Percentiles rank a stretch among this genome's conserved stretches.
Evolutionary conservation across 2,888 invertebrate genomes (phyloP).

Genomic region (Ophion obscuratus): DNA sequence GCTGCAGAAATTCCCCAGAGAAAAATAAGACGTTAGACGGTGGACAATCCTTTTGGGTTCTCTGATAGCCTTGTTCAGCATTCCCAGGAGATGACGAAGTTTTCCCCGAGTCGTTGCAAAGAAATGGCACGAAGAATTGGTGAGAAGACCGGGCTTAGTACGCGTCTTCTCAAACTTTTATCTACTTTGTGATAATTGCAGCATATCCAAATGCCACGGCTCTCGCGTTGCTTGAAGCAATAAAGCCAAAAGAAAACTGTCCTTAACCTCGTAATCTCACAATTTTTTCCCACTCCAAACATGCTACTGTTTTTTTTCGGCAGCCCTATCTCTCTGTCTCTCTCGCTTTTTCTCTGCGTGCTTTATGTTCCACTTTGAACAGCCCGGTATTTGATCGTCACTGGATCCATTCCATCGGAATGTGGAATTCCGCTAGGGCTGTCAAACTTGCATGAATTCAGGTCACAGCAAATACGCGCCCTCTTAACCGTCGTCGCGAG

Average conservation of each 20-base stretch:
- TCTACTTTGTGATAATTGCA: background rate
- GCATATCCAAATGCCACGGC: background rate
- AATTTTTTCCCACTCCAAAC: background rate
- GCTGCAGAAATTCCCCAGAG: background rate
- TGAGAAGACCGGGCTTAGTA: background rate
- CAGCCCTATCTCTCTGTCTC: too few species aligned
- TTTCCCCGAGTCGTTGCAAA: constrained; percentile 5
- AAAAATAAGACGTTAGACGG: background rate
- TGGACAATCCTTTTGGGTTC: background rate
- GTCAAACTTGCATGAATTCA: background rate
- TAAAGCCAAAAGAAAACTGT: too few species aligned
- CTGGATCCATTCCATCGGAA: background rate
- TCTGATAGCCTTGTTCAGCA: background rate
- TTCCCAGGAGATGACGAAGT: background rate
- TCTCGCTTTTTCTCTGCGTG: background rate
- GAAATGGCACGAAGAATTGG: constrained; percentile 30
- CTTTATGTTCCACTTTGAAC: background rate
- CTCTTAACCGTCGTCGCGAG: background rate
- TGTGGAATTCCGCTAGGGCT: constrained; percentile 2
- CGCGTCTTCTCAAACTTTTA: too few species aligned
- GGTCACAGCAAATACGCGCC: constrained; percentile 8
- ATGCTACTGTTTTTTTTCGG: background rate
- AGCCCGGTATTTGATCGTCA: background rate
- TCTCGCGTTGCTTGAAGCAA: too few species aligned
- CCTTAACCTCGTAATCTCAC: background rate